Conservation (phyloP, 2,888 invertebrate species). For the Lepidonotus clava region DNA sequence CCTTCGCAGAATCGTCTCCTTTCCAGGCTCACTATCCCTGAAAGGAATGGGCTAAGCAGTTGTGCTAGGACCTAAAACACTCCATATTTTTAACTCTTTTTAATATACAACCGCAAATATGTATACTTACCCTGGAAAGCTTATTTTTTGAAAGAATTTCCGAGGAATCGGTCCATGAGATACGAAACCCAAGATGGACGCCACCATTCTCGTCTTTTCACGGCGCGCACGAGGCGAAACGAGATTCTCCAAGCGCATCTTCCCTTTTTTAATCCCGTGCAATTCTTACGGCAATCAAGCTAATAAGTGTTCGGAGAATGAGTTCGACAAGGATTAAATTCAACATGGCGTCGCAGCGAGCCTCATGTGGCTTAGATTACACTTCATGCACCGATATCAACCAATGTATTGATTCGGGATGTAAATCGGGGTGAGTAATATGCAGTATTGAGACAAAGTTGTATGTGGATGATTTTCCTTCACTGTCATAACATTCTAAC, state of each 20-base stretch:
- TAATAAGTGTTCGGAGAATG: no score
- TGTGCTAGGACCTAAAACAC: no score
- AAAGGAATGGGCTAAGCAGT: no score
- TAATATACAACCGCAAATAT: background rate
- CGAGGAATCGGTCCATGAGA: background rate
- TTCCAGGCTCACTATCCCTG: no score
- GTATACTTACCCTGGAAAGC: background rate
- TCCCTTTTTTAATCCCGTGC: no score
- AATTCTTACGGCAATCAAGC: no score
- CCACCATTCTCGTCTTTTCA: background rate
- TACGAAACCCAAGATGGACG: slow-evolving; percentile 52
- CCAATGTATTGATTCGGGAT: slow-evolving; percentile 72
- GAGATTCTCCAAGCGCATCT: background rate
- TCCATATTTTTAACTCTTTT: no score
- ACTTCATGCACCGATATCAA: slow-evolving; percentile 76
- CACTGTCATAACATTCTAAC: no score
- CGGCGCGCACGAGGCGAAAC: background rate
- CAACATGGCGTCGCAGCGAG: slow-evolving; percentile 63
- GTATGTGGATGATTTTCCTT: no score
- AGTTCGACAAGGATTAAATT: no score
- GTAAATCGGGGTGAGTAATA: slow-evolving; percentile 74
- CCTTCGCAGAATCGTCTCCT: no score
- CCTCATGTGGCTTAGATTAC: slow-evolving; percentile 78
- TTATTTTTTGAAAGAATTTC: background rate
- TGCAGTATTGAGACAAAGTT: no score